Percentiles rank a stretch among this genome's conserved stretches.
These are phyloP conservation scores for Percina caprodes DNA, from an alignment of 2,113 vertebrate genomes.

Conservation along the genomic window DNA sequence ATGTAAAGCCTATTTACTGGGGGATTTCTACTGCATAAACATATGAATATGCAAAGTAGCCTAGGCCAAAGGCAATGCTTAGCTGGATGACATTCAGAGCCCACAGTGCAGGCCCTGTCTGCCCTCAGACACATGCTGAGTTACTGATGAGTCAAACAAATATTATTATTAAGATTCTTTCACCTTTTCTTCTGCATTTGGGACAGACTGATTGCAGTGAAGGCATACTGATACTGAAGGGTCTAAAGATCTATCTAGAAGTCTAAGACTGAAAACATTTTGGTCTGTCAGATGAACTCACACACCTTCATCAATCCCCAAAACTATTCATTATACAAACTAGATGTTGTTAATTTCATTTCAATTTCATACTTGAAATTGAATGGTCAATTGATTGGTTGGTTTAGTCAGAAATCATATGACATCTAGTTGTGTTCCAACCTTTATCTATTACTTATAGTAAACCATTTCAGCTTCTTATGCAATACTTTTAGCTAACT, in stretches of 20 bases:
- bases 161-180: constrained; percentile 4
- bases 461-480: no score
- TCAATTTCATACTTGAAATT: no score
- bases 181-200: not conserved
- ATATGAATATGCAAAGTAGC: constrained; percentile 61
- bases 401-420: no score
- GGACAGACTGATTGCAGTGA: not conserved
- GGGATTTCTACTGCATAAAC: constrained; percentile 26
- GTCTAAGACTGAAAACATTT: no score
- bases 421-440: no score
- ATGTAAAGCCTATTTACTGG: not conserved
- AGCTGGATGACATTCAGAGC: constrained; percentile 49
- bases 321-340: no score
- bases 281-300: no score
- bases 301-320: no score
- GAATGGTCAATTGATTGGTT: no score
- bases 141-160: constrained; percentile 44
- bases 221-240: not conserved
- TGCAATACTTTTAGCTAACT: no score
- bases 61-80: constrained; percentile 40
- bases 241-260: not conserved
- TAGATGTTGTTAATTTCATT: no score
- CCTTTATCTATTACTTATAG: no score
- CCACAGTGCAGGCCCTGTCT: constrained; percentile 11
- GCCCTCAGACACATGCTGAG: constrained; percentile 37